Conservation (phyloP, 2,113 vertebrate genomes). For the Cynopterus brachyotis region DNA sequence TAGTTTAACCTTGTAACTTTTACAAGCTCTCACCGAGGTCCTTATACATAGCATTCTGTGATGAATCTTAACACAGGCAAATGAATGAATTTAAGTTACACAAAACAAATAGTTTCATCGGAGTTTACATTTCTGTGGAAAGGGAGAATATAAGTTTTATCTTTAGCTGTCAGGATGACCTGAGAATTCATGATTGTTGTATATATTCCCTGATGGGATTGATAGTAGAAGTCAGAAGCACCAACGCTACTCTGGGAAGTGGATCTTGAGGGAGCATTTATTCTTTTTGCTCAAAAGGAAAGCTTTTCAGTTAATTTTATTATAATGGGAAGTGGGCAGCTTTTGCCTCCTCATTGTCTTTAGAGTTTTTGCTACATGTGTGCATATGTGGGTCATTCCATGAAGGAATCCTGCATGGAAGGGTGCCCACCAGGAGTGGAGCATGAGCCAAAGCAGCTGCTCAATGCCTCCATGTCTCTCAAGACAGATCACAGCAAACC, state of each 20-base stretch:
- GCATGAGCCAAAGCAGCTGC: constrained; percentile 31
- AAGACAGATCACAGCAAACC: constrained; percentile 51
- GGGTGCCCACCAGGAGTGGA: neutral
- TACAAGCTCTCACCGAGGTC: neutral
- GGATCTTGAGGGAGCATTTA: neutral
- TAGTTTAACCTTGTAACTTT: constrained; percentile 14
- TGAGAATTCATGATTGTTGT: neutral
- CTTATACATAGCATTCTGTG: neutral
- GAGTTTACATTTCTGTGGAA: neutral
- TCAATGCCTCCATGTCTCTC: neutral
- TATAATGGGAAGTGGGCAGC: neutral
- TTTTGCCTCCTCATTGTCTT: neutral
- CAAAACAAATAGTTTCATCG: neutral
- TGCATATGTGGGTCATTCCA: neutral
- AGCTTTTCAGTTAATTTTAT: constrained; percentile 28
- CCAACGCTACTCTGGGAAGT: neutral
- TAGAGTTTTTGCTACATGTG: neutral
- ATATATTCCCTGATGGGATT: neutral
- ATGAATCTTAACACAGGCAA: neutral
- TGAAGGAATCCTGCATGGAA: neutral
- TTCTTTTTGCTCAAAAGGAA: neutral
- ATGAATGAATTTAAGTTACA: neutral
- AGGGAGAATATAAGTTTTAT: neutral
- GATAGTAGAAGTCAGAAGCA: neutral
- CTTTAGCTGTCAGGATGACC: neutral